These are phyloP conservation scores for Cheumatopsyche charites DNA, from an alignment of 1,140 invertebrate genomes.

Conservation along the genomic window DNA sequence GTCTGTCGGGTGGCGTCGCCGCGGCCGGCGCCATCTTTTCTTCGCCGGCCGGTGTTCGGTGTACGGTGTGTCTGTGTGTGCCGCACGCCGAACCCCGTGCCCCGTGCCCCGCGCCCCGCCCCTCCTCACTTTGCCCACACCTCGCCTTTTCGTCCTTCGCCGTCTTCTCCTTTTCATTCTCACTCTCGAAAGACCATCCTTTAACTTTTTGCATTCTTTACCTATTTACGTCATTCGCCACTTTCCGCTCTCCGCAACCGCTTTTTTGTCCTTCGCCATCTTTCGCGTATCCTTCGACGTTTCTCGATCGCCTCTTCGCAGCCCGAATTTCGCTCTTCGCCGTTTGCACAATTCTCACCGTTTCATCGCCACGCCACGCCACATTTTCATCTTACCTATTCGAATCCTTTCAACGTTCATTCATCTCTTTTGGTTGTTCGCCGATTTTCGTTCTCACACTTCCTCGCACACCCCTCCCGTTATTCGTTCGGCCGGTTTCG, in stretches of 20 bases:
- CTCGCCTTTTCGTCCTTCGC: neutral
- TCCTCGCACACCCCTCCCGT: too few relatives aligned
- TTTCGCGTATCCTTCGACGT: neutral
- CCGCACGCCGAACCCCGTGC: neutral
- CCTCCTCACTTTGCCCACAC: neutral
- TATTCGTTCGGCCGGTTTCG: too few relatives aligned
- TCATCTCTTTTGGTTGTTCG: too few relatives aligned
- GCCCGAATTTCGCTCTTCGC: too few relatives aligned
- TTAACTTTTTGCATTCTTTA: neutral
- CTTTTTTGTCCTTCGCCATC: too few relatives aligned
- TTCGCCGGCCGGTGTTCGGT: neutral
- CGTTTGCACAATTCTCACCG: too few relatives aligned
- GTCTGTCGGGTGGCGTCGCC: neutral
- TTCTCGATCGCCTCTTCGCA: neutral
- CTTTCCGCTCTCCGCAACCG: too few relatives aligned
- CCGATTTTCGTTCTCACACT: too few relatives aligned
- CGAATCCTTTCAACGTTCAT: too few relatives aligned
- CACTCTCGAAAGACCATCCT: neutral
- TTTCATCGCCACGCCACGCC: too few relatives aligned
- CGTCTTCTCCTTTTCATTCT: neutral
- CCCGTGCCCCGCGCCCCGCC: neutral
- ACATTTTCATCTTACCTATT: too few relatives aligned
- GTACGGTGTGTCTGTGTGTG: neutral
- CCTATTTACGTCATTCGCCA: neutral
- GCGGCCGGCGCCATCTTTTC: slow-evolving; percentile 2